Evolutionary conservation across 2,797 vertebrate species (phyloP), one percentile per base, ranked within the genome.

Genomic region (Periparus ater): DNA sequence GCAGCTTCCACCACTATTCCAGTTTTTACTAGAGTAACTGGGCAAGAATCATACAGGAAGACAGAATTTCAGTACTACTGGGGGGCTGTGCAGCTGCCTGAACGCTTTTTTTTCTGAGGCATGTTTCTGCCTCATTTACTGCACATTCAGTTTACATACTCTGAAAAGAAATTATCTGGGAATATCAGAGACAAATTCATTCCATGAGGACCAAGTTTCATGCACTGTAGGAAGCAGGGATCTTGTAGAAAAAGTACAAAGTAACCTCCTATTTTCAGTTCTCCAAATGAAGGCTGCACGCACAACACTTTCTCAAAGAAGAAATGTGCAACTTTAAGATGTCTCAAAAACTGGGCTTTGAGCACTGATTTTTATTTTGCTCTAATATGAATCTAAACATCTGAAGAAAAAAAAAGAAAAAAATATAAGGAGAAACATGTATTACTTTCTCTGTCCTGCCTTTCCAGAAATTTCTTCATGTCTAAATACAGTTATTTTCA

Each of bases 401-500:
- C 30, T 5, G 27, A 73, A 66, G 7, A 1, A 16, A 66, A 53
- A 34, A 45, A 68, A 32, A 66, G 23, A 45, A 68, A 32, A 17
- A 50, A 14, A 29, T 2, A 34, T 3, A 27, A 13, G 13, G 5
- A 40, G 13, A 65, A 5, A 40, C 2, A 10, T 5, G 9, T 8
- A 21, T 22, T 32, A 5, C 25, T 42, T 25, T 57, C 13, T 79
- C 26, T 86, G 18, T 16, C 22, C 30, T 20, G 6, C 18, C 21
- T 73, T 17, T 22, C n/a, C 55, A 73, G 47, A 73, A 50, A 54
- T 58, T 32, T 62, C 8, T 21, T 45, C 7, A 3, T 15, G 15
- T 42, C 34, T 67, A 88, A 76, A 36, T 30, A 53, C 14, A 42
- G 44, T 53, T 72, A 34, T 36, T 36, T 36, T 36, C 36, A 36